Percentiles rank a stretch among this genome's conserved stretches.
phyloP scores from a whole-genome alignment of 2,888 invertebrate species.

The Phalangium opilio region DNA sequence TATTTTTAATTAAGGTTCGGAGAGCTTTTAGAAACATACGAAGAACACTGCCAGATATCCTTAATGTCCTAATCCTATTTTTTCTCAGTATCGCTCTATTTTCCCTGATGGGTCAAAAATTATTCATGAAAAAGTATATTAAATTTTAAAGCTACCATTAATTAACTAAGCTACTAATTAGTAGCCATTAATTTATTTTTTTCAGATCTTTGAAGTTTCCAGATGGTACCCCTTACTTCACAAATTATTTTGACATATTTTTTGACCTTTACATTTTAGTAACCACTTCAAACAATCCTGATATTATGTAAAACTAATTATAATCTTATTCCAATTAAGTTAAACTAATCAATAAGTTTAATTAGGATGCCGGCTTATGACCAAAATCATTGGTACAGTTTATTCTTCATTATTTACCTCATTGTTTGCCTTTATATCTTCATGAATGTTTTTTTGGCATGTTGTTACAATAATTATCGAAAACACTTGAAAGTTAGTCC shows the following conservation, averaged over 20 bases:
- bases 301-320: slow-evolving; percentile 31
- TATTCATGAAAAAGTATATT: slow-evolving; percentile 31
- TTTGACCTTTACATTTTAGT: slow-evolving; percentile 37
- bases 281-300: slow-evolving; percentile 37
- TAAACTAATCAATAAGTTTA: neutral
- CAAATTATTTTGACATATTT: slow-evolving; percentile 31
- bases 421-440: slow-evolving; percentile 35
- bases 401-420: slow-evolving; percentile 34
- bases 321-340: neutral
- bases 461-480: slow-evolving; percentile 36
- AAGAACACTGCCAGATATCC: slow-evolving; percentile 34
- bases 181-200: slow-evolving; percentile 2
- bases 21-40: slow-evolving; percentile 35
- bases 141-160: neutral
- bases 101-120: slow-evolving; percentile 33
- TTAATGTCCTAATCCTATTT: slow-evolving; percentile 33
- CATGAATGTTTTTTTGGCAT: slow-evolving; percentile 36
- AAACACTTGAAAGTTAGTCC: slow-evolving; percentile 31
- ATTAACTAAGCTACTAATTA: slow-evolving; percentile 12
- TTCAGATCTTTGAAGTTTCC: slow-evolving; percentile 27
- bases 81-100: slow-evolving; percentile 32
- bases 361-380: slow-evolving; percentile 37
- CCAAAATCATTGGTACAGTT: slow-evolving; percentile 29
- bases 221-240: slow-evolving; percentile 31
- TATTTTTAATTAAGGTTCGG: slow-evolving; percentile 27